phyloP scores from a whole-genome alignment of 2,888 invertebrate genomes.

The Scaptomyza flava region DNA sequence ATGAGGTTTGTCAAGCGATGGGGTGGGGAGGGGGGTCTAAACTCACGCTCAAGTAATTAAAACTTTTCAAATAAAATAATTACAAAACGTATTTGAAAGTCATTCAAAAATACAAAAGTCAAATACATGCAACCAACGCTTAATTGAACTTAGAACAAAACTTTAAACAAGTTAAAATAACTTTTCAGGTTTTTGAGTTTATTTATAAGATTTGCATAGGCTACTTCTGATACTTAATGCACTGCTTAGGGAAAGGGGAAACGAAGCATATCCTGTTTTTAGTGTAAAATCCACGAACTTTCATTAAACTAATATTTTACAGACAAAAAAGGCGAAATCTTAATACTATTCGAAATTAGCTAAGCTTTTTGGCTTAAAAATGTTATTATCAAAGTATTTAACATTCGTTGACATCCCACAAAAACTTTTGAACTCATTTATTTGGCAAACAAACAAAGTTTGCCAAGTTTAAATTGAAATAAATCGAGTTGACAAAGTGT shows the following conservation, averaged over 20 bases:
- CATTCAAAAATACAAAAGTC: slow-evolving; percentile 70
- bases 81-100: slow-evolving; percentile 63
- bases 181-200: slow-evolving; percentile 15
- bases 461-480: neutral
- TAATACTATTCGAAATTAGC: too few species aligned
- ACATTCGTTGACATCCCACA: neutral
- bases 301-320: too few species aligned
- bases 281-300: too few species aligned
- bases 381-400: neutral
- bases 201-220: neutral
- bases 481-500: neutral
- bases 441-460: slow-evolving; percentile 12
- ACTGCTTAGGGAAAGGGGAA: too few species aligned
- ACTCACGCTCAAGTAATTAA: slow-evolving; percentile 70
- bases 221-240: neutral
- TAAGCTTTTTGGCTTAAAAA: neutral
- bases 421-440: neutral
- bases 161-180: slow-evolving; percentile 35
- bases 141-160: slow-evolving; percentile 51
- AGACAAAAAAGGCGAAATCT: too few species aligned
- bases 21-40: neutral
- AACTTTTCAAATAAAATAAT: slow-evolving; percentile 78
- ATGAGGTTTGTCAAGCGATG: neutral
- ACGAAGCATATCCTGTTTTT: neutral
- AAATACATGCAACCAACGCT: slow-evolving; percentile 60